Conservation (phyloP, 2,113 vertebrate genomes). For the Brienomyrus longianalis region DNA sequence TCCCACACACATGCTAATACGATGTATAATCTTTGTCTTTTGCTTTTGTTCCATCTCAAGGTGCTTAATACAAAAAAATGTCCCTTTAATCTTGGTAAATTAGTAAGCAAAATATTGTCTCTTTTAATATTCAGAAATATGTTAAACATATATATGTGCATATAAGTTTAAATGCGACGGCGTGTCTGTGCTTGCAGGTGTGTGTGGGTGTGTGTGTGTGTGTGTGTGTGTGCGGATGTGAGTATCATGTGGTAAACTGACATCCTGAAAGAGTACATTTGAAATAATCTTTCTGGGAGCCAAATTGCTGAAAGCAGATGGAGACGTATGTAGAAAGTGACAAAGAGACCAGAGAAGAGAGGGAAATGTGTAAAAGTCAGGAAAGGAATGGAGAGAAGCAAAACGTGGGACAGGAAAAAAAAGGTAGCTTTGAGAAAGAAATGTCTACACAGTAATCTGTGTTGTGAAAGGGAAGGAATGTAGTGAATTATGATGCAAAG, state of each 20-base stretch:
- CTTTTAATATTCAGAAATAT: neutral
- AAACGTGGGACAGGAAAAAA: neutral
- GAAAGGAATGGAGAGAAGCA: neutral
- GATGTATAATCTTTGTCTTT: neutral
- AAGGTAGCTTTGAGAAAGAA: neutral
- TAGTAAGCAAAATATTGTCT: neutral
- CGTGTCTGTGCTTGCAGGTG: neutral
- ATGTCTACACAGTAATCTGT: neutral
- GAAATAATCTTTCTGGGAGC: neutral
- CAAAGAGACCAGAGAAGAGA: neutral
- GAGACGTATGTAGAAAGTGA: neutral
- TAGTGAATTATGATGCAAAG: neutral
- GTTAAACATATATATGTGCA: neutral
- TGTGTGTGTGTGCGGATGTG: neutral
- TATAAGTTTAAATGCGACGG: neutral
- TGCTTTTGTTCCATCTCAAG: neutral
- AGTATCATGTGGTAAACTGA: neutral
- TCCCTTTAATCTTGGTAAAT: neutral
- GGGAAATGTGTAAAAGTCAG: neutral
- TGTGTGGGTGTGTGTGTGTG: neutral
- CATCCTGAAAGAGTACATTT: neutral
- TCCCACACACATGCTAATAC: conserved; percentile 20
- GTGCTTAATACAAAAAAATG: neutral
- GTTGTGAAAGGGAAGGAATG: neutral
- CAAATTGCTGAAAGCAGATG: neutral